These are phyloP conservation scores for Phaethornis superciliosus DNA, from an alignment of 2,113 vertebrate species.

Conservation along the genomic window DNA sequence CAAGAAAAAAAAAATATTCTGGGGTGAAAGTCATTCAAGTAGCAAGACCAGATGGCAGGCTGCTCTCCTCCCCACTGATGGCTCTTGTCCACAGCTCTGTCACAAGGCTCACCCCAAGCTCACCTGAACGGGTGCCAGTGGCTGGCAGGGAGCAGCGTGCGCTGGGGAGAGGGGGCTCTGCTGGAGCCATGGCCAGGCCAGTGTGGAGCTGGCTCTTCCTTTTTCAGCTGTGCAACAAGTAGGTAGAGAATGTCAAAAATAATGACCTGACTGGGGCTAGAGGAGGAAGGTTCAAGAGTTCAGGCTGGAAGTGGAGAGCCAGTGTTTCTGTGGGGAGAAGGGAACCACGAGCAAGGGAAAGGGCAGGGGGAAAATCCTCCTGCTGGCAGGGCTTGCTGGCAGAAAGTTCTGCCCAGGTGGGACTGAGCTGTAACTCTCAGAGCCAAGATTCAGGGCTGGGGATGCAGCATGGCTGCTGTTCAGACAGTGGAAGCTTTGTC, in stretches of 20 bases:
- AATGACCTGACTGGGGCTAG: constrained; percentile 74
- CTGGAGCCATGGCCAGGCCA: background rate
- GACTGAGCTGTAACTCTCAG: background rate
- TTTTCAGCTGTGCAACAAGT: constrained; percentile 29
- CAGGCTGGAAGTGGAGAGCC: constrained; percentile 48
- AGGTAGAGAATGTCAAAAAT: constrained; percentile 66
- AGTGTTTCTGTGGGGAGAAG: background rate
- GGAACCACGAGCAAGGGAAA: accelerated
- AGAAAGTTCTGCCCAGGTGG: background rate
- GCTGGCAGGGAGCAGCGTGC: background rate
- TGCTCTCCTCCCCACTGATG: background rate
- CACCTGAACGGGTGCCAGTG: background rate
- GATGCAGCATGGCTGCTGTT: background rate
- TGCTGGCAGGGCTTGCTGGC: background rate
- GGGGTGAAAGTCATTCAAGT: background rate
- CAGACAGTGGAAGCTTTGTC: background rate
- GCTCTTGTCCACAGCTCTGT: background rate
- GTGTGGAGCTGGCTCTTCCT: background rate
- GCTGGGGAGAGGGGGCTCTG: background rate
- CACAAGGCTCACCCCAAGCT: background rate
- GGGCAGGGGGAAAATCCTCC: background rate
- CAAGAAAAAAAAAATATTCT: constrained; percentile 24
- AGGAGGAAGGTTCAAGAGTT: constrained; percentile 80
- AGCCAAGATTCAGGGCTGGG: background rate
- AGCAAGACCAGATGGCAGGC: background rate